Percentiles rank a stretch among this genome's conserved stretches.
Conservation (phyloP, 2,797 vertebrate species). For the Macrochelys suwanniensis region DNA sequence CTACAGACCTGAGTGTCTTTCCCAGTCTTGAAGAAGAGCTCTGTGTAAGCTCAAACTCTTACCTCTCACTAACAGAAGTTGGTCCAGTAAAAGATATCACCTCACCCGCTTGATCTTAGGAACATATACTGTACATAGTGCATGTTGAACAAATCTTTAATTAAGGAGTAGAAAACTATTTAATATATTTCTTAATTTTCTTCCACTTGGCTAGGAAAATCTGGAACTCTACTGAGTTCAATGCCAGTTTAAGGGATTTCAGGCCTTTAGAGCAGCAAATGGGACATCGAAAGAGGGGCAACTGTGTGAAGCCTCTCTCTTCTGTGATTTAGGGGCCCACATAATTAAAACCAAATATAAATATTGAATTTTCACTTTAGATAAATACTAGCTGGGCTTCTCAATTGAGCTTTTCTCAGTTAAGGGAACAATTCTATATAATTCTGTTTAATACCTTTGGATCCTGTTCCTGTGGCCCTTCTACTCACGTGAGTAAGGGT, state of each 20-base stretch:
- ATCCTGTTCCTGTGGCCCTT: constrained; percentile 15
- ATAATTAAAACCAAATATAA: constrained; percentile 23
- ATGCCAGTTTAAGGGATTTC: neutral
- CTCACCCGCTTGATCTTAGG: neutral
- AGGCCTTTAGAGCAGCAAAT: neutral
- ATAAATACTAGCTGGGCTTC: constrained; percentile 24
- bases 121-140: neutral
- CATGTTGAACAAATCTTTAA: neutral
- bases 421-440: constrained; percentile 23
- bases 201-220: neutral
- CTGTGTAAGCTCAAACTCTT: neutral
- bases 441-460: constrained; percentile 14
- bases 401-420: constrained; percentile 1
- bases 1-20: neutral
- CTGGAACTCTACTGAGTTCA: neutral
- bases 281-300: neutral
- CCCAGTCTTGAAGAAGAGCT: neutral
- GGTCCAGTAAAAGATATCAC: neutral
- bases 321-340: neutral
- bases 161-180: neutral
- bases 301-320: neutral
- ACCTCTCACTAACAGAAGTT: neutral
- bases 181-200: neutral
- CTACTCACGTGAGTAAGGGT: neutral
- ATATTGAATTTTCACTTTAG: neutral